Base-by-base conservation (phyloP, 2,888 invertebrate species). In the Amiota minor region DNA sequence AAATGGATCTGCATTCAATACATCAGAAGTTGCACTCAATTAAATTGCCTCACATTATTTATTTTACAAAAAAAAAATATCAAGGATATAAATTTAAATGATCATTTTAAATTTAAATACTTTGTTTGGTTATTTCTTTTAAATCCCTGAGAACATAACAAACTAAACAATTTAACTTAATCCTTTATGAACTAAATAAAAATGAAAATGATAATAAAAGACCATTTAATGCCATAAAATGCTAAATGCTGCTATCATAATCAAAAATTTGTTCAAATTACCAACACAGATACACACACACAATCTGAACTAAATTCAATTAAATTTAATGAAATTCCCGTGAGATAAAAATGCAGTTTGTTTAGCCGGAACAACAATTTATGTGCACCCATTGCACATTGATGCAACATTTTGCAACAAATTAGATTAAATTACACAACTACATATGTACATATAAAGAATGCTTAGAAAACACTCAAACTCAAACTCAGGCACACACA, bases 301-400 rank as follows among this genome's bases (percentile, higher is more conserved):
- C 20, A 59, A n/a, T 20, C 20, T 59, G 59, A 1, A 20, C 59
- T 18, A 18, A 59, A 59, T 59, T 20, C 59, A 59, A 59, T 59
- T 59, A 59, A 59, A 59, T 59, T 59, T 59, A 59, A 59, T 59
- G 59, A 59, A 59, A 59, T 59, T 59, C 59, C 9, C 59, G 12
- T 59, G 59, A 59, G 18, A 59, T 59, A 16, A 59, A 59, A 59
- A 59, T 59, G 9, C 10, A 9, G 18, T 20, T 35, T 10, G 59
- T 11, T 20, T 20, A 20, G 59, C 23, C 20, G 59, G n/a, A n/a
- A n/a, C n/a, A 20, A 20, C 16, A 59, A 59, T 59, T 59, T 59
- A 59, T 59, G 59, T 11, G 59, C 59, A 10, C 18, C 16, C 20
- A 12, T 20, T 59, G 59, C n/a, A n/a, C n/a, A n/a, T n/a, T n/a